Base-by-base conservation (phyloP, 2,888 invertebrate genomes). In the Prosopocoilus inquinatus region DNA sequence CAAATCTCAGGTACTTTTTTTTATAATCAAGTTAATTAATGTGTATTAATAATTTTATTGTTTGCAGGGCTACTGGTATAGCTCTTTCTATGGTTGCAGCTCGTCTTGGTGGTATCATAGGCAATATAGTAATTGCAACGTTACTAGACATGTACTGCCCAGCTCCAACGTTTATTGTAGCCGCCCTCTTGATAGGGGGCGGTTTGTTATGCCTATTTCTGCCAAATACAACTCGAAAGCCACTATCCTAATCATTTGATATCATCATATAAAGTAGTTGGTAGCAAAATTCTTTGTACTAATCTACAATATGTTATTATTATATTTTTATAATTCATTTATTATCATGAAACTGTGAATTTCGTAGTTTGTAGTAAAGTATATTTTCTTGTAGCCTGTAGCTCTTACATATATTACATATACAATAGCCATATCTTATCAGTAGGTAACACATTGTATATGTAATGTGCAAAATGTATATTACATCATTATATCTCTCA, bases 1-100 rank as follows among this genome's bases (percentile, higher is more conserved):
- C 95, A 39, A 88, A 91, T 78, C 82, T 95, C 70, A 86, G 93
- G 90, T 90, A 78, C 55, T 7, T 33, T 33, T 12, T 11, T 28
- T 4, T 28, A 5, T 28, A 5, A 28, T 28, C 7, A 7, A 28
- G 4, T 32, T 20, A 2, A 33, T 39, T 20, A 49, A n/a, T 9
- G 16, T 34, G 32, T 53, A 47, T n/a, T 32, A 33, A 16, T 32
- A n/a, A n/a, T 16, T 11, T 5, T 9, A n/a, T 36, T 50, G 58
- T 59, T 75, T 80, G 1, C 78, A 90, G 92, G 67, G 94, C 94
- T 47, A 94, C 94, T 43, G 94, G 94, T 62, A 91, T 94, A 60
- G 94, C 94, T 36, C 85, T 94, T 58, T 92, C 92, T 0, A 92
- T 93, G 88, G 92, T 92, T 36, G 89, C 94, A 15, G 93, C 92